Evolutionary conservation across 1,140 invertebrate species (phyloP), one percentile per base, ranked within the genome.

Genomic region (Heterodera carotae): DNA sequence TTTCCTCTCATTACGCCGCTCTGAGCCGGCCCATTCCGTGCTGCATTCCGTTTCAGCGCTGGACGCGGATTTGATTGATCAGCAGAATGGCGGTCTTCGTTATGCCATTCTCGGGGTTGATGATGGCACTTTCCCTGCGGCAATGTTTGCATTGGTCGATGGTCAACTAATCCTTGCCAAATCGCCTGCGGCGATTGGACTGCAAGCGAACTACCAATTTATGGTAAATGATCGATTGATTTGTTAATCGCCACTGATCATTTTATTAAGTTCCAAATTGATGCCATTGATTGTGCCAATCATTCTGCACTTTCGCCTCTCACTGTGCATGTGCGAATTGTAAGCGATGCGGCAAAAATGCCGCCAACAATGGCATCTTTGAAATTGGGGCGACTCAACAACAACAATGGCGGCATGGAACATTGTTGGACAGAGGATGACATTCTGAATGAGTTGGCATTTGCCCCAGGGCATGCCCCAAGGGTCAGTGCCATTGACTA

Each of bases 231-330:
- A 2, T 27, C 18, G 8, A 66, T 29, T 66, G 2, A 10, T 4
- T 29, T 2, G 7, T 10, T 29, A 18, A 31, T 27, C 29, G 15
- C n/a, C 0, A 18, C 12, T 56, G 2, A 56, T 56, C 18, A 56
- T 22, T 66, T 66, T 12, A 12, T 12, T 29, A 12, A 66, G 62
- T n/a, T 66, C 25, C 62, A 66, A 66, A 66, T 66, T 6, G 62
- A 27, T 10, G 62, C 62, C 15, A 34, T 66, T 7, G 62, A 66
- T 34, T 31, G n/a, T 18, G 62, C 62, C 62, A 66, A 66, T 66
- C 62, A 66, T 27, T 66, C 62, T 12, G 27, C 62, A 6, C 29
- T 27, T 15, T 66, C 62, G 18, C 62, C 62, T 3, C 62, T 66
- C 62, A 66, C 1, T 34, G 62, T 66, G 27, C 25, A 66, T 29